Evolutionary conservation across 2,888 invertebrate genomes (phyloP).

Genomic region (Temnothorax unifasciatus): DNA sequence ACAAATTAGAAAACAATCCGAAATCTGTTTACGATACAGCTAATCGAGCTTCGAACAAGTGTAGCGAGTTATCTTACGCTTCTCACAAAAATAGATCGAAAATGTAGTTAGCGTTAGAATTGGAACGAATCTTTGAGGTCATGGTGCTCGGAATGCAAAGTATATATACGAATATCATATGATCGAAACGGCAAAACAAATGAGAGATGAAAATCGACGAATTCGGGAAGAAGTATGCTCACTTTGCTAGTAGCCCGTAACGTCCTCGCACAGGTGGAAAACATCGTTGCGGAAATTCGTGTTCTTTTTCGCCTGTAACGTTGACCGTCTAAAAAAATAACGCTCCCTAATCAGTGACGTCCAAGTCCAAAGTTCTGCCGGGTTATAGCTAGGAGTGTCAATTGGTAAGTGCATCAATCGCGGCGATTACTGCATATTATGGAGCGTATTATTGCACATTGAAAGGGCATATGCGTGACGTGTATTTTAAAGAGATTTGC

Average conservation of each 20-base stretch:
- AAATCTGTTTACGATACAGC: neutral
- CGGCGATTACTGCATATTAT: neutral
- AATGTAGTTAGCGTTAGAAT: neutral
- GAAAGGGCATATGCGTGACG: neutral
- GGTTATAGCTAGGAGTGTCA: neutral
- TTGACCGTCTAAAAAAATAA: slow-evolving; percentile 21
- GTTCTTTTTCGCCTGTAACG: neutral
- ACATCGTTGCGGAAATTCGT: slow-evolving; percentile 59
- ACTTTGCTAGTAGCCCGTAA: slow-evolving; percentile 63
- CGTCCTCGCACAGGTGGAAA: slow-evolving; percentile 54
- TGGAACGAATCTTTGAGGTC: neutral
- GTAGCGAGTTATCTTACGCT: neutral
- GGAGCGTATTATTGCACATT: neutral
- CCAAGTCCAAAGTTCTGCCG: slow-evolving; percentile 64
- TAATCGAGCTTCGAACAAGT: neutral
- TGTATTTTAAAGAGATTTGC: neutral
- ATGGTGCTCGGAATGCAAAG: neutral
- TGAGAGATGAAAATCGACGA: slow-evolving; percentile 6
- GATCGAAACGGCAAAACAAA: neutral
- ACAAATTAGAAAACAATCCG: neutral
- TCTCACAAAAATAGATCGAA: neutral
- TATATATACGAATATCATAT: neutral
- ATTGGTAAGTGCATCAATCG: too few species aligned
- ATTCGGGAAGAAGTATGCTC: slow-evolving; percentile 40
- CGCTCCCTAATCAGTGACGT: slow-evolving; percentile 32